Evolutionary conservation across 1,140 invertebrate genomes (phyloP).

Genomic region (Cephus cinctus): DNA sequence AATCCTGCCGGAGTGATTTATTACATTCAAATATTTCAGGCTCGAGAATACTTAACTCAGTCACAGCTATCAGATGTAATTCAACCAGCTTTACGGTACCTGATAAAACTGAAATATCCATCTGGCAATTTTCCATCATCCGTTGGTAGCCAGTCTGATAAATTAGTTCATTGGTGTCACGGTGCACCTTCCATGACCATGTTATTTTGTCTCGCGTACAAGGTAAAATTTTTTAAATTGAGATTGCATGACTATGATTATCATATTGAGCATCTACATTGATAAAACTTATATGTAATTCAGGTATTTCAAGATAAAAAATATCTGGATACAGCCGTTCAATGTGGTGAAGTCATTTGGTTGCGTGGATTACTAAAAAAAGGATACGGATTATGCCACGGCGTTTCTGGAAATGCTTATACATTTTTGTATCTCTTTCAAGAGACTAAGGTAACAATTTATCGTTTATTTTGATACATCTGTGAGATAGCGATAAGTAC

Average conservation of each 20-base stretch:
- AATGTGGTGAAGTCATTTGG: slow-evolving; percentile 82
- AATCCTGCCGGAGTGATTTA: neutral
- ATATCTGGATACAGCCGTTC: slow-evolving; percentile 72
- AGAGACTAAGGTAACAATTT: slow-evolving; percentile 65
- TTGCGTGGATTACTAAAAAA: slow-evolving; percentile 81
- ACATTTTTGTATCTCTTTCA: slow-evolving; percentile 81
- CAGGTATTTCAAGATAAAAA: slow-evolving; percentile 71
- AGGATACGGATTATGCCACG: slow-evolving; percentile 91
- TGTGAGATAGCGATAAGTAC: neutral
- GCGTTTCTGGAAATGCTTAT: slow-evolving; percentile 89
- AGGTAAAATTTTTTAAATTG: slow-evolving; percentile 63
- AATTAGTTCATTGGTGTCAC: slow-evolving; percentile 94
- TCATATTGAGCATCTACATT: too few relatives aligned
- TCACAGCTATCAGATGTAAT: slow-evolving; percentile 60
- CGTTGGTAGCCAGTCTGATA: slow-evolving; percentile 67
- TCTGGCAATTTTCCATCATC: slow-evolving; percentile 89
- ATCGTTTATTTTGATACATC: neutral
- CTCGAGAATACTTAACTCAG: slow-evolving; percentile 55
- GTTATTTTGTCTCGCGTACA: slow-evolving; percentile 72
- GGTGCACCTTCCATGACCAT: slow-evolving; percentile 87
- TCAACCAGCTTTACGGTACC: slow-evolving; percentile 67
- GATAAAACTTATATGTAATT: too few relatives aligned
- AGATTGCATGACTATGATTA: too few relatives aligned
- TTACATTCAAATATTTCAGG: slow-evolving; percentile 45
- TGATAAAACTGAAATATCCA: slow-evolving; percentile 62